phyloP scores from a whole-genome alignment of 2,888 invertebrate genomes.

The Cryptocheilus praepositus region DNA sequence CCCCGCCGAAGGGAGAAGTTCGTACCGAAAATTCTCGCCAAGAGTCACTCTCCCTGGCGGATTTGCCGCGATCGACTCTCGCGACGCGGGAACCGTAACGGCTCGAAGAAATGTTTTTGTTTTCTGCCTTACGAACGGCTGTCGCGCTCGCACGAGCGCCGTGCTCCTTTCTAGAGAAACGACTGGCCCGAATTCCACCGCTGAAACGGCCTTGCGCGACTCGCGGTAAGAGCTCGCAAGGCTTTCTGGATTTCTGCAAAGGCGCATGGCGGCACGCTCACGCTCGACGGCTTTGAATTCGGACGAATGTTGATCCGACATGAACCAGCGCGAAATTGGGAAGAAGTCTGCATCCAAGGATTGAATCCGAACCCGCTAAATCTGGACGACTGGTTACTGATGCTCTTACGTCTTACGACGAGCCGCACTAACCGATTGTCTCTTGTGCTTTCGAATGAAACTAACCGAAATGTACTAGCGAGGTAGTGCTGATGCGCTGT shows the following conservation, averaged over 20 bases:
- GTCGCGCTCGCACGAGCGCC: constrained; percentile 41
- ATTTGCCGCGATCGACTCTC: not conserved
- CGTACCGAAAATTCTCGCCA: too few species aligned
- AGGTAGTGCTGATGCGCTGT: too few species aligned
- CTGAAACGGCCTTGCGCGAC: constrained; percentile 62
- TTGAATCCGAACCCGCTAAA: too few species aligned
- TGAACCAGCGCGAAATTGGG: too few species aligned
- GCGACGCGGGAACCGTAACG: not conserved
- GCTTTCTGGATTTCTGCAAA: constrained; percentile 37
- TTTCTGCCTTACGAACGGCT: not conserved
- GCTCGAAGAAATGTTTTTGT: not conserved
- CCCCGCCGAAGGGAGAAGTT: too few species aligned
- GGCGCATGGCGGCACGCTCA: not conserved
- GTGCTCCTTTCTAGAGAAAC: constrained; percentile 66
- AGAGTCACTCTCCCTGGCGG: not conserved
- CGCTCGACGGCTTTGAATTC: constrained; percentile 2
- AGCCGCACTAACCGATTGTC: too few species aligned
- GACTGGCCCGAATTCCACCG: constrained; percentile 67
- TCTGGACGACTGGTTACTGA: too few species aligned
- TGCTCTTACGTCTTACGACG: too few species aligned
- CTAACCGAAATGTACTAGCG: too few species aligned
- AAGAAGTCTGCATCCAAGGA: too few species aligned
- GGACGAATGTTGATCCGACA: too few species aligned
- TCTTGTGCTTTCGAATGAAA: too few species aligned
- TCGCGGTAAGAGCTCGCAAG: constrained; percentile 49